A percentile compares a stretch with the other conserved stretches of the same genome.
phyloP scores from a whole-genome alignment of 2,888 invertebrate species.

The Phorcus lineatus region DNA sequence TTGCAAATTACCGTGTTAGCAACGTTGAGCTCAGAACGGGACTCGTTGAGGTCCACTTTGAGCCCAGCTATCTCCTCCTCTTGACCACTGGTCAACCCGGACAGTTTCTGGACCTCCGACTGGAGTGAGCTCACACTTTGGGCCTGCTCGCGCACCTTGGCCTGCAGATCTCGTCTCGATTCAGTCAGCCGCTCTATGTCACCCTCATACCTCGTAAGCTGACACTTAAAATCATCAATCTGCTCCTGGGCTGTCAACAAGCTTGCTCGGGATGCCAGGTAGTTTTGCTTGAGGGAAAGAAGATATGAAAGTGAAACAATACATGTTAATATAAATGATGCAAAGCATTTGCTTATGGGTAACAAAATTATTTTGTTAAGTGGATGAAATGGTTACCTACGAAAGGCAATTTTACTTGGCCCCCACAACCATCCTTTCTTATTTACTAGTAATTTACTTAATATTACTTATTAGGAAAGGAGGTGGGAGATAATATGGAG shows the following conservation, averaged over 20 bases:
- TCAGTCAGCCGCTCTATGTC: not conserved
- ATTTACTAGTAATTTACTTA: no score
- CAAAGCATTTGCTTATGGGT: no score
- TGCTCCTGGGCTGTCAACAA: slow-evolving; percentile 36
- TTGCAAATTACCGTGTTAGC: slow-evolving; percentile 40
- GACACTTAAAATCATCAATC: slow-evolving; percentile 40
- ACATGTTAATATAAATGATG: no score
- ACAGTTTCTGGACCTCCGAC: slow-evolving; percentile 6
- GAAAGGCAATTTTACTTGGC: no score
- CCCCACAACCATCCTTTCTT: no score
- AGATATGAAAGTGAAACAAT: no score
- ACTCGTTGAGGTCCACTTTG: slow-evolving; percentile 40
- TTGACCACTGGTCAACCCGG: not conserved
- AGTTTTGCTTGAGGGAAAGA: slow-evolving; percentile 41
- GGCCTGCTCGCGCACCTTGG: not conserved
- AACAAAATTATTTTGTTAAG: no score
- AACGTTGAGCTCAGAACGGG: slow-evolving; percentile 42
- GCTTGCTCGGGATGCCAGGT: slow-evolving; percentile 33
- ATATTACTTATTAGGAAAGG: no score
- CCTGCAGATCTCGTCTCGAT: not conserved
- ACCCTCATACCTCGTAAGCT: not conserved
- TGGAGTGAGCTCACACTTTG: not conserved
- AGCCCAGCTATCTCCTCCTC: slow-evolving; percentile 31
- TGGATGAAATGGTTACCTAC: no score
- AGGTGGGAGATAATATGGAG: no score